These are phyloP conservation scores for Cactoblastis cactorum DNA, from an alignment of 2,888 invertebrate genomes.

Conservation along the genomic window DNA sequence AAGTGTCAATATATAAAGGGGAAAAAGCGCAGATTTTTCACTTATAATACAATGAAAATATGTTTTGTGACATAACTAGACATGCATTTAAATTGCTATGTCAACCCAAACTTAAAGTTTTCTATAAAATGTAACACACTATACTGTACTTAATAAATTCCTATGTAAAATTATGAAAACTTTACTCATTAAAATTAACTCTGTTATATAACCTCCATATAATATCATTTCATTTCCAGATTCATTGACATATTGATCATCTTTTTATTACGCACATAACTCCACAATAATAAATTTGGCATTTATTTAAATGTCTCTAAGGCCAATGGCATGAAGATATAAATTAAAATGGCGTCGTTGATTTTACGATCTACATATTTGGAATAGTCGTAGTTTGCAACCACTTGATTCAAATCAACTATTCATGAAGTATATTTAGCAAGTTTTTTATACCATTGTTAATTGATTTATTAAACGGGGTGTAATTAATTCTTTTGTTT, in stretches of 20 bases:
- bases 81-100: too few species aligned
- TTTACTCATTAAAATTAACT: too few species aligned
- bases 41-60: too few species aligned
- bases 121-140: too few species aligned
- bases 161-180: too few species aligned
- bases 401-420: slow-evolving; percentile 7
- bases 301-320: slow-evolving; percentile 6
- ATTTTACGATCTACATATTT: slow-evolving; percentile 15
- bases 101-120: too few species aligned
- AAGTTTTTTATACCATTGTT: slow-evolving; percentile 7
- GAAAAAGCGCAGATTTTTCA: too few species aligned
- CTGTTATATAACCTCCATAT: too few species aligned
- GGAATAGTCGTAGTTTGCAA: background rate
- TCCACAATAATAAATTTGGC: background rate
- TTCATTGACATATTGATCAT: background rate
- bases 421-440: slow-evolving; percentile 3
- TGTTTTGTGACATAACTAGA: too few species aligned
- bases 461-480: slow-evolving; percentile 13
- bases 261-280: background rate
- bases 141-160: too few species aligned
- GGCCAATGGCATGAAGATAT: slow-evolving; percentile 13
- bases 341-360: slow-evolving; percentile 11
- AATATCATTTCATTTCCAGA: too few species aligned
- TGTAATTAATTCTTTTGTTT: background rate
- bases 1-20: too few species aligned